A percentile compares a stretch with the other conserved stretches of the same genome.
phyloP scores from a whole-genome alignment of 2,797 vertebrate genomes.

The Anguilla obscura region DNA sequence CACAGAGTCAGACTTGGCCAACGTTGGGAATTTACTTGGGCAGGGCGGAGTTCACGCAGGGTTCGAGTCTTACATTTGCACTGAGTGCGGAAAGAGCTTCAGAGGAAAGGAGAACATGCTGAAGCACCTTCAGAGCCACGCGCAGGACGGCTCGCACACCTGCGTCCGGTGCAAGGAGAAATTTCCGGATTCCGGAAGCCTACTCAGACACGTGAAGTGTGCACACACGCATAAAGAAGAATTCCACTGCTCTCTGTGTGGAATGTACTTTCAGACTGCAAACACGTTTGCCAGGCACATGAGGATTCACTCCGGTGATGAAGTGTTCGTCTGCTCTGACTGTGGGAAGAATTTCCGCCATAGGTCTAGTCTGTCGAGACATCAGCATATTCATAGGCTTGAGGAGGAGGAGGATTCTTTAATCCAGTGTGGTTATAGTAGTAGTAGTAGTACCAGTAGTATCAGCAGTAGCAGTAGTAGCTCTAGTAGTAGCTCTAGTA shows the following conservation, averaged over 20 bases:
- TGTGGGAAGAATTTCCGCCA: slow-evolving; percentile 70
- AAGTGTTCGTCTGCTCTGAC: slow-evolving; percentile 5
- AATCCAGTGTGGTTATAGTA: not conserved
- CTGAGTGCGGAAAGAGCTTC: not conserved
- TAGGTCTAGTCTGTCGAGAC: slow-evolving; percentile 68
- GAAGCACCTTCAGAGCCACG: slow-evolving; percentile 36
- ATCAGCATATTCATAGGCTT: slow-evolving; percentile 65
- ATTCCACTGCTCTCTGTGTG: not conserved
- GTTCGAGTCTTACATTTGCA: not conserved
- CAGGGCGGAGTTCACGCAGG: no score
- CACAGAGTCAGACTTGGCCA: not conserved
- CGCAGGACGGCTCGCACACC: slow-evolving; percentile 60
- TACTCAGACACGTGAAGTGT: not conserved
- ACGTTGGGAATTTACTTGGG: not conserved
- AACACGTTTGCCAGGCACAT: not conserved
- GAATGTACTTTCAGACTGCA: not conserved
- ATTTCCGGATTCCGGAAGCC: not conserved
- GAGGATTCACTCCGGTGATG: not conserved
- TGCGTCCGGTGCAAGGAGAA: slow-evolving; percentile 53
- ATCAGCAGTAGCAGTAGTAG: not conserved
- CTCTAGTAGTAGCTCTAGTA: slow-evolving; percentile 22
- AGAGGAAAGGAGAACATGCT: not conserved
- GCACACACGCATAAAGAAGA: not conserved
- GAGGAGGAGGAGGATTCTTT: slow-evolving; percentile 37
- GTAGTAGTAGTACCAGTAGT: not conserved